These are phyloP conservation scores for Liodrosophila aerea DNA, from an alignment of 2,888 invertebrate genomes.

Conservation along the genomic window DNA sequence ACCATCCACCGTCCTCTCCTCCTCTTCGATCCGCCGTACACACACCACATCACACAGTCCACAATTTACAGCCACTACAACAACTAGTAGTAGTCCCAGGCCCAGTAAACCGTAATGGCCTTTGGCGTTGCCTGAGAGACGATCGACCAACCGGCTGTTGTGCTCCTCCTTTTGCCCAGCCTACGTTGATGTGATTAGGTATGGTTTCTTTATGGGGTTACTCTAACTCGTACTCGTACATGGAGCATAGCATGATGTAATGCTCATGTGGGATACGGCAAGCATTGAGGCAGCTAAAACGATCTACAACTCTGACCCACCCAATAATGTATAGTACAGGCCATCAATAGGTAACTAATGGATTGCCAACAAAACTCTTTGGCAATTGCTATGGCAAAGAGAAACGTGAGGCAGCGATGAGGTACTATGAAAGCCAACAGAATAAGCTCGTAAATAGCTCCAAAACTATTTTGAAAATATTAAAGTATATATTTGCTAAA, in stretches of 20 bases:
- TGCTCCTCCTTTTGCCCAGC: conserved; percentile 28
- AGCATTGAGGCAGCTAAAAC: conserved; percentile 28
- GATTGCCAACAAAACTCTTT: conserved; percentile 17
- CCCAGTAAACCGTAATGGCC: conserved; percentile 35
- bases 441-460: too few relatives aligned
- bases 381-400: too few relatives aligned
- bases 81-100: neutral
- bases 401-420: too few relatives aligned
- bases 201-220: conserved; percentile 44
- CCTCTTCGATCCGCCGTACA: conserved; percentile 7
- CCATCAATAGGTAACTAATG: conserved; percentile 49
- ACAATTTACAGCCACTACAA: neutral
- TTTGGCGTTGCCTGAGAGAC: conserved; percentile 15
- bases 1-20: neutral
- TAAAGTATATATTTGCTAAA: too few relatives aligned
- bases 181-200: conserved; percentile 48
- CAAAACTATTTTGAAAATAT: too few relatives aligned
- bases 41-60: too few relatives aligned
- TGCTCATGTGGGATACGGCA: conserved; percentile 40
- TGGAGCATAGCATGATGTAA: conserved; percentile 43
- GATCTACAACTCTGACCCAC: conserved; percentile 25
- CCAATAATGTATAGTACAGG: conserved; percentile 36
- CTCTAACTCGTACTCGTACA: conserved; percentile 18
- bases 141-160: neutral
- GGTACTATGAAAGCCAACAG: too few relatives aligned